Evolutionary conservation across 2,888 invertebrate genomes (phyloP).

Genomic region (Ormia ochracea): DNA sequence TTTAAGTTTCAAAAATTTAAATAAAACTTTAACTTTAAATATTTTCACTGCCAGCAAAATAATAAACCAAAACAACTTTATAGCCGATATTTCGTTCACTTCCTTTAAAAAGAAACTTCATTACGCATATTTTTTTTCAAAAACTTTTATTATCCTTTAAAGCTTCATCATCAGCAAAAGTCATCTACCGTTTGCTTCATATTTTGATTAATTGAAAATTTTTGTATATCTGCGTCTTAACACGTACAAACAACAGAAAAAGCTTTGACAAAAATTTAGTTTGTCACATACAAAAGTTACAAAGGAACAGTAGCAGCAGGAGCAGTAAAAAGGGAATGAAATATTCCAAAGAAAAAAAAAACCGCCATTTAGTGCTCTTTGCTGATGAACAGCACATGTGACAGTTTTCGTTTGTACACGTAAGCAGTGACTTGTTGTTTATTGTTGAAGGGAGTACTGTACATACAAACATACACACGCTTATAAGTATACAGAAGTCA

Average conservation of each 20-base stretch:
- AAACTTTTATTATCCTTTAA: conserved; percentile 52
- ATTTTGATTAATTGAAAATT: conserved; percentile 60
- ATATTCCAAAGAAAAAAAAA: conserved; percentile 24
- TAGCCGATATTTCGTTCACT: no score
- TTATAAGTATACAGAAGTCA: no score
- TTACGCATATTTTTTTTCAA: conserved; percentile 15
- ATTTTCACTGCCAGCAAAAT: no score
- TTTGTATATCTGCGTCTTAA: conserved; percentile 21
- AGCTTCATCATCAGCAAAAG: conserved; percentile 38
- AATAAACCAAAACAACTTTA: no score
- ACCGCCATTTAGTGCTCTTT: conserved; percentile 53
- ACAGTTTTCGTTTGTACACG: conserved; percentile 50
- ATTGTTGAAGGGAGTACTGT: conserved; percentile 10
- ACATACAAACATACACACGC: background rate
- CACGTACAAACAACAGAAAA: conserved; percentile 5
- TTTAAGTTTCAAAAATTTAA: no score
- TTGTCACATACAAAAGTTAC: conserved; percentile 62
- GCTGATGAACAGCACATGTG: conserved; percentile 55
- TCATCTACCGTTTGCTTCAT: conserved; percentile 42
- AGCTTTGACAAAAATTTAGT: conserved; percentile 57
- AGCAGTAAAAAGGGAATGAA: background rate
- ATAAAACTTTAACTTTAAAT: no score
- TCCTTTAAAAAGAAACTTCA: background rate
- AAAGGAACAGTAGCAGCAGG: conserved; percentile 46
- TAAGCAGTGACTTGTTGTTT: conserved; percentile 54